Evolutionary conservation across 2,797 vertebrate species (phyloP).

Genomic region (Apogon hyalosoma): DNA sequence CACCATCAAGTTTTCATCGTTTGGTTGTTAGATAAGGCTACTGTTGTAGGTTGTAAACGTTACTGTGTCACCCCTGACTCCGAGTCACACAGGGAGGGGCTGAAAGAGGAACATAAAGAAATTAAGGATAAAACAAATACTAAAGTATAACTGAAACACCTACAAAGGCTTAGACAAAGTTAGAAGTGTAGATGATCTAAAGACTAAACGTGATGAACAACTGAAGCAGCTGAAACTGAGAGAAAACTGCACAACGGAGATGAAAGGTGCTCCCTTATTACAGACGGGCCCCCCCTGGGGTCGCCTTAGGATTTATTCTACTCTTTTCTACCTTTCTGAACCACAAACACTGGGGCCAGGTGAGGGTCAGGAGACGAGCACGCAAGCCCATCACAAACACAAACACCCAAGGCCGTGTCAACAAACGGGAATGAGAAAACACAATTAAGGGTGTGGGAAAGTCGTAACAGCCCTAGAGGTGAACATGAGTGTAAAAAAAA

Average conservation of each 20-base stretch:
- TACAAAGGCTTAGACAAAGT: not conserved
- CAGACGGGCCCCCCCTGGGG: constrained; percentile 16
- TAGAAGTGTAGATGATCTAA: not conserved
- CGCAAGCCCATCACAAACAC: constrained; percentile 58
- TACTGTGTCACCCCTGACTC: constrained; percentile 67
- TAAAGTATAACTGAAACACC: not conserved
- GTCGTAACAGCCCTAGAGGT: constrained; percentile 24
- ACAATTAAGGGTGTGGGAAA: constrained; percentile 52
- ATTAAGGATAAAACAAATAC: not conserved
- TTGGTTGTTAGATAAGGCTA: constrained; percentile 44
- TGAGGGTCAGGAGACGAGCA: constrained; percentile 66
- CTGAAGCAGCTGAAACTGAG: not conserved
- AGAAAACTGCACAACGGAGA: constrained; percentile 7
- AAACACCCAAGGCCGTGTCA: constrained; percentile 72
- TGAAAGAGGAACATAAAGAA: constrained; percentile 5
- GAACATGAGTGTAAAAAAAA: not conserved
- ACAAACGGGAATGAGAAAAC: constrained; percentile 66
- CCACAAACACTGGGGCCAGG: constrained; percentile 68
- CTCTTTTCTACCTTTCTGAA: constrained; percentile 37
- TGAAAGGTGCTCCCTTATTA: not conserved
- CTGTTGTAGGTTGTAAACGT: constrained; percentile 66
- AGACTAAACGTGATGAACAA: not conserved
- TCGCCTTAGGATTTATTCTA: constrained; percentile 49
- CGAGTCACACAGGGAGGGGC: constrained; percentile 20
- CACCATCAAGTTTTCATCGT: constrained; percentile 21